A percentile compares a stretch with the other conserved stretches of the same genome.
phyloP scores from a whole-genome alignment of 2,113 vertebrate genomes.

The Thermophis baileyi region DNA sequence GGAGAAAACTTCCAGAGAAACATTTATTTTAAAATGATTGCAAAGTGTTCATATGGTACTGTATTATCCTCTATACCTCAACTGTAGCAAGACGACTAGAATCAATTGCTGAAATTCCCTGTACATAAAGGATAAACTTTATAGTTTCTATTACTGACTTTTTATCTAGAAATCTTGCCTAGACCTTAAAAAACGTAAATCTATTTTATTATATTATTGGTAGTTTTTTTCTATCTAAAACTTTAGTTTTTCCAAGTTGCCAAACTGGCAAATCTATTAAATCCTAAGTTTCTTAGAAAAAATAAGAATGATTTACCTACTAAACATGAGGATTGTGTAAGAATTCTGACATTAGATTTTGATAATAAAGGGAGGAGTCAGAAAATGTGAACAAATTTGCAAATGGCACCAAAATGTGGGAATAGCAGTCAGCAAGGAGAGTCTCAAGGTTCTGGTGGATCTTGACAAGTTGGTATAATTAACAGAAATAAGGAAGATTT shows the following conservation, averaged over 20 bases:
- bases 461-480: background rate
- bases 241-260: background rate
- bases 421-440: background rate
- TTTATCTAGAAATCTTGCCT: background rate
- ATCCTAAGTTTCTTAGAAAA: background rate
- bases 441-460: background rate
- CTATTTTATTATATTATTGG: background rate
- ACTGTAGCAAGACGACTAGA: background rate
- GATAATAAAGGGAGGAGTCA: background rate
- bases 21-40: background rate
- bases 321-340: background rate
- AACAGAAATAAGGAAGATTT: background rate
- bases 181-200: background rate
- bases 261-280: background rate
- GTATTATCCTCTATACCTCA: background rate
- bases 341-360: background rate
- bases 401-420: background rate
- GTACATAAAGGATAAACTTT: background rate
- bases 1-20: background rate
- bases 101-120: background rate
- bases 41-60: background rate
- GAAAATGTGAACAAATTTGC: background rate
- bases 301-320: background rate
- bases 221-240: background rate
- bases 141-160: background rate